phyloP scores from a whole-genome alignment of 1,140 invertebrate species.

The Phymorhynchus buccinoides region DNA sequence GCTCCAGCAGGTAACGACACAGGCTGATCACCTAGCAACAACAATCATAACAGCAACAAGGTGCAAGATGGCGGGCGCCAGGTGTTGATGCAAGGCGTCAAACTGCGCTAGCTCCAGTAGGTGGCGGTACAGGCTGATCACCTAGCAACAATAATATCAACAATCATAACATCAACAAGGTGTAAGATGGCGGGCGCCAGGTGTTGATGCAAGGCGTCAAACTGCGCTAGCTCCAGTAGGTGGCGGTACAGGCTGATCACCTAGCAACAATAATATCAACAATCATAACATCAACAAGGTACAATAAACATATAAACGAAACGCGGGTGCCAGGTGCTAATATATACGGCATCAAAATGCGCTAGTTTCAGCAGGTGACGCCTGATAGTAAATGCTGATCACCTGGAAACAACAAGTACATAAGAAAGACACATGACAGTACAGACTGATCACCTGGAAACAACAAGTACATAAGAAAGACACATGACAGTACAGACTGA shows the following conservation, averaged over 20 bases:
- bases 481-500: too few species aligned
- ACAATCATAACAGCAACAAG: too few species aligned
- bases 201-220: slow-evolving; percentile 66
- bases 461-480: too few species aligned
- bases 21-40: slow-evolving; percentile 59
- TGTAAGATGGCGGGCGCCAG: slow-evolving; percentile 57
- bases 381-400: slow-evolving; percentile 60
- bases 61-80: slow-evolving; percentile 56
- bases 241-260: slow-evolving; percentile 63
- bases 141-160: slow-evolving; percentile 39
- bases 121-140: slow-evolving; percentile 62
- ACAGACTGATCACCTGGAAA: too few species aligned
- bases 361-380: slow-evolving; percentile 61
- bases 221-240: slow-evolving; percentile 62
- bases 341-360: slow-evolving; percentile 64
- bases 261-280: slow-evolving; percentile 26
- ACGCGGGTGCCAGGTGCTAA: not conserved
- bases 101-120: slow-evolving; percentile 64
- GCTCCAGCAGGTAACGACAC: slow-evolving; percentile 59
- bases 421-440: too few species aligned
- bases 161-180: slow-evolving; percentile 65
- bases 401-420: slow-evolving; percentile 48
- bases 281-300: too few species aligned
- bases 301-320: too few species aligned
- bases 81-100: slow-evolving; percentile 65